A percentile compares a stretch with the other conserved stretches of the same genome.
These are phyloP conservation scores for Furcifer pardalis DNA, from an alignment of 2,797 vertebrate genomes.

Conservation along the genomic window DNA sequence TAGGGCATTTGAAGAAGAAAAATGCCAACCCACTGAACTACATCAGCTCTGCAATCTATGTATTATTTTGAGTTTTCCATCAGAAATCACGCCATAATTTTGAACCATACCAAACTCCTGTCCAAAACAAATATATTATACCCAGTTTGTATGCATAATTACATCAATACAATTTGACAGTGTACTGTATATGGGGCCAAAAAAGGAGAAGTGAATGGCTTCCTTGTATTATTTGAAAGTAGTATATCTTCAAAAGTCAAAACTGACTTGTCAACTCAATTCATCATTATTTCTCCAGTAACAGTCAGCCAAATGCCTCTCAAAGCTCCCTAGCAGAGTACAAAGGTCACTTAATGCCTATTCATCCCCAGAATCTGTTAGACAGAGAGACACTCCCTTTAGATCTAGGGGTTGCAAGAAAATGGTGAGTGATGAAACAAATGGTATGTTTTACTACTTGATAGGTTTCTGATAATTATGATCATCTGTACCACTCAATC, in stretches of 20 bases:
- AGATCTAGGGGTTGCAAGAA: background rate
- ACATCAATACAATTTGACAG: background rate
- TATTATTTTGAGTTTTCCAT: background rate
- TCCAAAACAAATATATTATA: background rate
- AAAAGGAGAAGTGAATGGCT: background rate
- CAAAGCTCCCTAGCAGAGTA: background rate
- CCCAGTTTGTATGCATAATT: background rate
- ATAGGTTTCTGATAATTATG: background rate
- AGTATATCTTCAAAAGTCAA: background rate
- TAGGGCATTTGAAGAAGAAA: no score
- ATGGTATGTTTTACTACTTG: background rate
- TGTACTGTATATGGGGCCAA: background rate
- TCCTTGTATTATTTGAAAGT: background rate
- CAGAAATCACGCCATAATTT: background rate
- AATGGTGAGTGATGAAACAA: background rate
- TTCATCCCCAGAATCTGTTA: background rate
- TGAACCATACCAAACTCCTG: background rate
- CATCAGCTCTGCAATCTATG: background rate
- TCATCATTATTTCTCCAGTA: background rate
- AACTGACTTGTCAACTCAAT: no score
- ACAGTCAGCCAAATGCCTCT: background rate
- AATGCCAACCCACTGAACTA: no score
- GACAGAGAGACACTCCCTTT: background rate
- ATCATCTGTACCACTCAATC: background rate
- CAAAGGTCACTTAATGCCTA: no score